Base-by-base conservation (phyloP, 2,113 vertebrate species). In the Petrocephalus microphthalmus region DNA sequence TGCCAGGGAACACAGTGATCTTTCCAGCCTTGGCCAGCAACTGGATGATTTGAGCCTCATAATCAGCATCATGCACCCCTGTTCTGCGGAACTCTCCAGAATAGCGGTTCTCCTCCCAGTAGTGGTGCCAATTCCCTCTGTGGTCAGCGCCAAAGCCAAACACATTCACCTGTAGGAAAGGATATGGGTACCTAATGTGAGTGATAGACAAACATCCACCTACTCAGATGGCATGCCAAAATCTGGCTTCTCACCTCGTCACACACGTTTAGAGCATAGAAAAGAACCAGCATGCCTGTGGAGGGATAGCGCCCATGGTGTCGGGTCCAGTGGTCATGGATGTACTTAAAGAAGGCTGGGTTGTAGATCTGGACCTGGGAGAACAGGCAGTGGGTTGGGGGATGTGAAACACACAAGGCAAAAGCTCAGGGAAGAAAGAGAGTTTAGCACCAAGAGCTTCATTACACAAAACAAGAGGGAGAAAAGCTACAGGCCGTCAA, bases 31-130 rank as follows among this genome's bases (percentile, higher is more conserved):
- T 96, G 88, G 96, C 96, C 91, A 99, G 95, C 89, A 94, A 95
- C 91, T 97, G 95, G 1, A 99, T 97, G 93, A 99, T 96, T 94
- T 97, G 96, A 0, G 98, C 98, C 93, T 99, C 98, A 0, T 96
- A 99, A 93, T 99, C 98, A 0, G 98, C 98, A 0, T 99, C 97
- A 0, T 99, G 98, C 88, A 99, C 98, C 0, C 98, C 97, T 0
- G 98, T 99, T 94, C 99, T 99, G 71, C 98, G 94, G 94, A 99
- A 99, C 93, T 99, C 98, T 51, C 98, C 98, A 0, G 97, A 97
- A 0, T 99, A 99, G 89, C 97, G 97, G 94, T 99, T 99, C 92
- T 99, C 97, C 93, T 99, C 98, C 98, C 98, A 99, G 95, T 99
- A 99, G 93, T 99, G 98, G 93, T 99, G 98, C 98, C 98, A 99